Evolutionary conservation across 2,113 vertebrate genomes (phyloP), one percentile per base, ranked within the genome.

Genomic region (Peromyscus leucopus): DNA sequence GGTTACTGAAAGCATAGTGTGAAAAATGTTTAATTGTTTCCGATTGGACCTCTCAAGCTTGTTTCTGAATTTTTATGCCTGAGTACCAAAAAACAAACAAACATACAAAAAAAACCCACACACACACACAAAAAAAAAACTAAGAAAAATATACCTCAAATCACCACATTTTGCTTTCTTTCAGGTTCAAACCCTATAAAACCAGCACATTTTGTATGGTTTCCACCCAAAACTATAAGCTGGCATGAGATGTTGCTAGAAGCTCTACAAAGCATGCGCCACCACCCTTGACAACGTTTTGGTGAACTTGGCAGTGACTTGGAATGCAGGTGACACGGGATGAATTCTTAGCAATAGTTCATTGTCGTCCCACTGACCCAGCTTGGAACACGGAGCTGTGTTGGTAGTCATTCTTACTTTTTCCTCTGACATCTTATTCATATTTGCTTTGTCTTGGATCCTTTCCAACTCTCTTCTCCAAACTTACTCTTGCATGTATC

Each of bases 151-250:
- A 97, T 7, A 91, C 76, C 46, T 80, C 69, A 96, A 97, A 97
- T 93, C 97, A 97, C 96, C 94, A 97, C 97, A 95, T 97, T 97
- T 96, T 97, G 71, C 95, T 97, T 97, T 94, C 95, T 96, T 97
- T 96, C 91, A 96, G 93, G 89, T 96, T 97, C 78, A 96, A 96
- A 86, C 93, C 95, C 75, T 97, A 93, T 94, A 96, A 97, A 98
- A 89, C 96, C 96, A 97, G 93, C 96, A 97, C 97, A 97, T 97
- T 97, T 97, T 98, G 91, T 97, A 96, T 96, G 96, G 83, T 97
- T 98, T 97, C 97, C 83, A 96, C 95, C 89, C 86, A 63, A 96
- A 93, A 97, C 95, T 93, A 59, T 87, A 95, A 97, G 48, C 28
- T 97, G 97, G 95, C 95, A 95, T 75, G 63, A 57, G 39, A 87